Percentiles rank a stretch among this genome's conserved stretches.
Conservation (phyloP, 2,888 invertebrate species). For the Zygaena filipendulae region DNA sequence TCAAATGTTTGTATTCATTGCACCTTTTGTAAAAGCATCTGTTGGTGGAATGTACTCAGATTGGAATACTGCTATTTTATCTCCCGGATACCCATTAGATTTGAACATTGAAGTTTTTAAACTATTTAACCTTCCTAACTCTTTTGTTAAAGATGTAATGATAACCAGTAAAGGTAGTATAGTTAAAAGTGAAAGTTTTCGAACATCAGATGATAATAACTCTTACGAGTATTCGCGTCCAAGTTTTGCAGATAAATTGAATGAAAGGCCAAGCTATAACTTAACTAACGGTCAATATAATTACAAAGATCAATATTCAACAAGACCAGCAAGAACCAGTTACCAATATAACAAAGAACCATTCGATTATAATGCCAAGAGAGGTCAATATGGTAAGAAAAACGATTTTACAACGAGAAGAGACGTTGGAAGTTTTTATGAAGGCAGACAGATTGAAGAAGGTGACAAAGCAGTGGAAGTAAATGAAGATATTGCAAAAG, state of each 20-base stretch:
- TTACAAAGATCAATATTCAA: no score
- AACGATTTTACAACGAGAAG: slow-evolving; percentile 16
- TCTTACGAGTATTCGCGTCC: no score
- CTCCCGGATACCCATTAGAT: slow-evolving; percentile 80
- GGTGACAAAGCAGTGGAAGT: no score
- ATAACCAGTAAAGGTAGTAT: slow-evolving; percentile 47
- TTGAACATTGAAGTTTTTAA: slow-evolving; percentile 63
- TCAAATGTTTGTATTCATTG: slow-evolving; percentile 72
- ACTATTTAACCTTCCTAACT: slow-evolving; percentile 43
- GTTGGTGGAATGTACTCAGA: no score
- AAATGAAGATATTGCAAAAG: no score
- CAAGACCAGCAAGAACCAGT: no score
- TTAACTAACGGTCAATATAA: no score
- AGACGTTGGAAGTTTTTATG: no score
- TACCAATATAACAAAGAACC: slow-evolving; percentile 17
- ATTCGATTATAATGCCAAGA: slow-evolving; percentile 26
- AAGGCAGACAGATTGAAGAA: no score
- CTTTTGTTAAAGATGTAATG: slow-evolving; percentile 37
- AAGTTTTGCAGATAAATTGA: no score
- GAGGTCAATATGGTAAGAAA: slow-evolving; percentile 23
- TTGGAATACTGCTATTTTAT: slow-evolving; percentile 30
- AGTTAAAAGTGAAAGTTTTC: slow-evolving; percentile 12
- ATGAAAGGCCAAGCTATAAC: no score
- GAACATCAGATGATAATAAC: no score
- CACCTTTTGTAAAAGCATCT: slow-evolving; percentile 51